Evolutionary conservation across 2,888 invertebrate genomes (phyloP).

Genomic region (Xestia sexstrigata): DNA sequence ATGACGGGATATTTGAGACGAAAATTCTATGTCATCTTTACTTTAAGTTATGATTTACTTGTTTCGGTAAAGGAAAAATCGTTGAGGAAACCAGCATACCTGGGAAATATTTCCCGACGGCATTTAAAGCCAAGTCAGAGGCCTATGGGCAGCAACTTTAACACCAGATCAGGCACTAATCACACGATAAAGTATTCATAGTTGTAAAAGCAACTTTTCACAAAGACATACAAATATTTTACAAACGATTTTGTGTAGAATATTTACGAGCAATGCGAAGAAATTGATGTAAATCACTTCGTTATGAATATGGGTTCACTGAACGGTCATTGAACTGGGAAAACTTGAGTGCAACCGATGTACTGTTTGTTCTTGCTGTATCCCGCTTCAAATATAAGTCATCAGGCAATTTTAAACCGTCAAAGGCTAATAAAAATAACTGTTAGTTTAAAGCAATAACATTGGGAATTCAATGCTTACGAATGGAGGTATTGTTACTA

Average conservation of each 20-base stretch:
- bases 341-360: constrained; percentile 9
- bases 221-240: constrained; percentile 22
- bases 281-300: constrained; percentile 35
- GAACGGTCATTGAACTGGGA: constrained; percentile 51
- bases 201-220: neutral
- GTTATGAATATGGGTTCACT: constrained; percentile 39
- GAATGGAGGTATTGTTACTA: neutral
- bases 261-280: constrained; percentile 8
- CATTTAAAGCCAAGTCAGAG: too few relatives aligned
- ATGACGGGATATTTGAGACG: too few relatives aligned
- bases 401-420: neutral
- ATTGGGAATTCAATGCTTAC: too few relatives aligned
- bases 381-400: neutral
- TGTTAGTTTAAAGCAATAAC: too few relatives aligned
- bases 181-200: too few relatives aligned
- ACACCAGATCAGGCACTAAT: too few relatives aligned
- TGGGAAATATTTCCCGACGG: too few relatives aligned
- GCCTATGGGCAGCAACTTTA: too few relatives aligned
- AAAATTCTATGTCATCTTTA: too few relatives aligned
- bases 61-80: too few relatives aligned
- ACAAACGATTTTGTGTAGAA: neutral
- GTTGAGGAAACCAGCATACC: too few relatives aligned
- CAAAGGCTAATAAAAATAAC: neutral
- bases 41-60: too few relatives aligned
- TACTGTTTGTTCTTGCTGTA: neutral